A percentile compares a stretch with the other conserved stretches of the same genome.
Evolutionary conservation across 2,797 vertebrate species (phyloP).

Genomic region (Cuculus canorus): DNA sequence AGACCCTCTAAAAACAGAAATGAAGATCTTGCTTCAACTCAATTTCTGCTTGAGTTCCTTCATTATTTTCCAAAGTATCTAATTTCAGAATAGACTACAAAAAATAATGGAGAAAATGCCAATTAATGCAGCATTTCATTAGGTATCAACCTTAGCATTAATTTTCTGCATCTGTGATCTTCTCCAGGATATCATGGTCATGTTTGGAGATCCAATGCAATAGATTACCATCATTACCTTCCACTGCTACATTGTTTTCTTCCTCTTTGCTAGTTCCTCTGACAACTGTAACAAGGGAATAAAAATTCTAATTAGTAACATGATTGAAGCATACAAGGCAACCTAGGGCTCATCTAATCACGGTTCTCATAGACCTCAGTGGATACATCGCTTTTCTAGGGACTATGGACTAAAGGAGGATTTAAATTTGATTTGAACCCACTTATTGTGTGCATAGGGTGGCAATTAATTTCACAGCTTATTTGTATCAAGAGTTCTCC

Average conservation of each 20-base stretch:
- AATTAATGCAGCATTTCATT: slow-evolving; percentile 49
- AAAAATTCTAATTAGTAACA: slow-evolving; percentile 41
- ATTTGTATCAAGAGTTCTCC: neutral
- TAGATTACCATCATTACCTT: slow-evolving; percentile 70
- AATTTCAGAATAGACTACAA: slow-evolving; percentile 51
- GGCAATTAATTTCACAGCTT: neutral
- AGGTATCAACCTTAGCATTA: slow-evolving; percentile 33
- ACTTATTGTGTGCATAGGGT: neutral
- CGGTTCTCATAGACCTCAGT: neutral
- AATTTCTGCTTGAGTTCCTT: slow-evolving; percentile 50
- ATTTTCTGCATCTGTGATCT: slow-evolving; percentile 63
- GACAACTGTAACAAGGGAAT: slow-evolving; percentile 78
- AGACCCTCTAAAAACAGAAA: slow-evolving; percentile 50
- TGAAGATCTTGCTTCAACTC: slow-evolving; percentile 30
- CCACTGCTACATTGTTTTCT: slow-evolving; percentile 53
- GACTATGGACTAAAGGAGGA: neutral
- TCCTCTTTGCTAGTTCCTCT: slow-evolving; percentile 75
- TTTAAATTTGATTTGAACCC: neutral
- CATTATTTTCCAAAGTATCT: slow-evolving; percentile 61
- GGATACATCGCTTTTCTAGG: neutral
- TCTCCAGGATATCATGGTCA: slow-evolving; percentile 49
- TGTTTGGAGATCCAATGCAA: slow-evolving; percentile 66
- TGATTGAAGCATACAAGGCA: neutral
- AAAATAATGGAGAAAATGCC: slow-evolving; percentile 67
- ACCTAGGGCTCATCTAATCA: neutral